These are phyloP conservation scores for Pelvicachromis taeniatus DNA, from an alignment of 2,113 vertebrate species.

Conservation along the genomic window DNA sequence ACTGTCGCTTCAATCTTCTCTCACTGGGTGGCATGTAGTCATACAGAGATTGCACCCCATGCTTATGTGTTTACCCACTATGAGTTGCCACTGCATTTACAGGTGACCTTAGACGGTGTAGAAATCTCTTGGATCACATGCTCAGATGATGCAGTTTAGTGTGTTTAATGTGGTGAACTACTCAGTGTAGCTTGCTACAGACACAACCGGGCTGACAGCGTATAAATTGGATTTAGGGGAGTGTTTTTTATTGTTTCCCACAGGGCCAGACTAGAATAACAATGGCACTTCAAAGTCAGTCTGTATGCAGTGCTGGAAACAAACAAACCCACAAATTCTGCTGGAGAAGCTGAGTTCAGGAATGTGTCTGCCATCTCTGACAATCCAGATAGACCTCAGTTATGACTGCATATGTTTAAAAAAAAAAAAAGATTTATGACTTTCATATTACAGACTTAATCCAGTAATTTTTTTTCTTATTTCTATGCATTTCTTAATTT, in stretches of 20 bases:
- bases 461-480: not conserved
- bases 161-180: slow-evolving; percentile 57
- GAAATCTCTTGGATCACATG: slow-evolving; percentile 29
- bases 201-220: slow-evolving; percentile 64
- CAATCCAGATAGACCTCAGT: not conserved
- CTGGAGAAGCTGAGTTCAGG: slow-evolving; percentile 32
- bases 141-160: slow-evolving; percentile 49
- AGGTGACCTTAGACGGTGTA: slow-evolving; percentile 2
- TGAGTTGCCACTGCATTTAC: not conserved
- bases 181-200: slow-evolving; percentile 51
- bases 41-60: not conserved
- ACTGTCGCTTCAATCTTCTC: not conserved
- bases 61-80: not conserved
- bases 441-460: not conserved
- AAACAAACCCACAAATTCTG: slow-evolving; percentile 55
- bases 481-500: not conserved
- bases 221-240: slow-evolving; percentile 72
- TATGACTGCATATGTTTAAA: not conserved
- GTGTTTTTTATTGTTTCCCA: slow-evolving; percentile 68
- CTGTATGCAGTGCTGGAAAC: slow-evolving; percentile 54
- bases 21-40: not conserved
- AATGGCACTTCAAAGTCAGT: slow-evolving; percentile 67
- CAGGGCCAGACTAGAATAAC: slow-evolving; percentile 63
- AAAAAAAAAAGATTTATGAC: not conserved
- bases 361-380: slow-evolving; percentile 20